Base-by-base conservation (phyloP, 1,140 invertebrate genomes). In the Diplogasteroides magnus region DNA sequence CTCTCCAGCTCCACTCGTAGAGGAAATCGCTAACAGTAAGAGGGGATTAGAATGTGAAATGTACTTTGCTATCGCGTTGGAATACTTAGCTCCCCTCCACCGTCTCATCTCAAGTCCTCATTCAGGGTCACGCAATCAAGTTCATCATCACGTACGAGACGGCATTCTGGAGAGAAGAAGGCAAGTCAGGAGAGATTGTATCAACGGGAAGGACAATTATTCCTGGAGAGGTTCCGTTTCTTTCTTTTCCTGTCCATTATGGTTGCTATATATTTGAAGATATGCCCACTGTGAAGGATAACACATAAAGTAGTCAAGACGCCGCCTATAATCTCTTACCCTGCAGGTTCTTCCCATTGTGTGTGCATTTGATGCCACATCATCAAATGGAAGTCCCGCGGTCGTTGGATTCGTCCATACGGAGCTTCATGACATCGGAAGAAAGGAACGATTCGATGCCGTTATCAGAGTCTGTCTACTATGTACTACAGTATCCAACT, bases 111-210 rank as follows among this genome's bases (percentile, higher is more conserved):
- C n/a, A n/a, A n/a, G n/a, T n/a, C n/a, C n/a, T n/a, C n/a, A n/a
- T 65, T 31, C n/a, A 25, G n/a, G 64, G 64, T 23, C 64, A 72
- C 31, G 55, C 55, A n/a, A 71, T 72, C 70, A 72, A 72, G 64
- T 72, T 69, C 57, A 28, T 72, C 23, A 31, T 72, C 60, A 72
- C 70, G 55, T 72, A 72, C 37, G 70, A 72, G 68, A 72, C 56
- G 3, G 70, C 70, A 2, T 72, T 72, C 61, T 72, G 70, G 70
- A 2, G 70, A n/a, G 68, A 72, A 2, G 31, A 72, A 14, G 70
- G 70, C 11, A 25, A 3, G 26, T 71, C 67, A 2, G 70, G 70
- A 13, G 70, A 72, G 28, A 72, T 72, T 28, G 3, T 62, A 19
- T 71, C 67, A 14, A 65, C 70, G 14, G 70, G 70, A 31, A 55